These are phyloP conservation scores for Atta cephalotes DNA, from an alignment of 1,140 invertebrate genomes.

Conservation along the genomic window DNA sequence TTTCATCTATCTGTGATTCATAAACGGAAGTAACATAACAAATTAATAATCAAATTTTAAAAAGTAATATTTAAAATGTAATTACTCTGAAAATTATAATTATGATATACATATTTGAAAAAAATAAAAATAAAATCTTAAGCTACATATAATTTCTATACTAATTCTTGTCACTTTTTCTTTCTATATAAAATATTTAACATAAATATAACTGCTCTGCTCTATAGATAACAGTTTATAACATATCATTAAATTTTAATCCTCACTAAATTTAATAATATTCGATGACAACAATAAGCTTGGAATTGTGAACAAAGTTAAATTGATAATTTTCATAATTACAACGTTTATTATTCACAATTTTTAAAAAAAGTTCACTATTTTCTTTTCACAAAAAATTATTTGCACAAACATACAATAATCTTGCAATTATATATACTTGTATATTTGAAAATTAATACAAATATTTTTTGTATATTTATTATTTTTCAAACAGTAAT, in stretches of 20 bases:
- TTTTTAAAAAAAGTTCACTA: background rate
- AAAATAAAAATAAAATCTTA: background rate
- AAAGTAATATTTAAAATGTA: too few species aligned
- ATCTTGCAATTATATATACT: background rate
- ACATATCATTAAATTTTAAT: slow-evolving; percentile 40
- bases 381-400: background rate
- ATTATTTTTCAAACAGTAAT: background rate
- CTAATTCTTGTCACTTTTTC: background rate
- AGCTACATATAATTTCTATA: background rate
- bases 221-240: slow-evolving; percentile 62
- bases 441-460: slow-evolving; percentile 9
- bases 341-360: background rate
- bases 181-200: background rate
- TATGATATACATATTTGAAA: background rate
- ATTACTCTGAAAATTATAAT: slow-evolving; percentile 4
- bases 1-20: slow-evolving; percentile 85
- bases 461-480: background rate
- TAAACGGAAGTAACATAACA: slow-evolving; percentile 73
- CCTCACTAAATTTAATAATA: slow-evolving; percentile 58
- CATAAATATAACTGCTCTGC: slow-evolving; percentile 77
- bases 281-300: background rate
- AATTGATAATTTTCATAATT: background rate
- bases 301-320: background rate
- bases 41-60: too few species aligned
- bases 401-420: slow-evolving; percentile 4